Evolutionary conservation across 2,888 invertebrate genomes (phyloP).

Genomic region (Caenorhabditis panamensis): DNA sequence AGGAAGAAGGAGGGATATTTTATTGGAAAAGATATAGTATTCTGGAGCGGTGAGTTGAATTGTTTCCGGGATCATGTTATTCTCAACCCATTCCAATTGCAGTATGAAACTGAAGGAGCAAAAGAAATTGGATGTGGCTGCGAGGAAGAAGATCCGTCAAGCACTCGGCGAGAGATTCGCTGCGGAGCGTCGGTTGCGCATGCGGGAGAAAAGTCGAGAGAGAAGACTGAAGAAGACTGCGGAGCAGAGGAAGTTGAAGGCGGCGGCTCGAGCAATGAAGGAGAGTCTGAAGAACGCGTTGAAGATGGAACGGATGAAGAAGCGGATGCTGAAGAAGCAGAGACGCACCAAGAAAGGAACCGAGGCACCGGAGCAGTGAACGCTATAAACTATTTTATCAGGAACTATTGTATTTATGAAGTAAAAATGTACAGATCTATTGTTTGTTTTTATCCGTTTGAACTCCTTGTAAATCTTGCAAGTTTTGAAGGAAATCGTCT

Average conservation of each 20-base stretch:
- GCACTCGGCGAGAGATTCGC: not conserved
- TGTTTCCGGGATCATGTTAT: too few species aligned
- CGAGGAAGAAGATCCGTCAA: not conserved
- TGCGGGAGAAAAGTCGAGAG: not conserved
- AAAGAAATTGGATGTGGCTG: not conserved
- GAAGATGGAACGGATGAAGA: not conserved
- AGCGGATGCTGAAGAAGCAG: not conserved
- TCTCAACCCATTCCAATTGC: too few species aligned
- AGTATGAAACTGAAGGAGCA: not conserved
- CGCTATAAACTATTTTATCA: not conserved
- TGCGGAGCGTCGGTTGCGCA: not conserved
- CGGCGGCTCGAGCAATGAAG: not conserved
- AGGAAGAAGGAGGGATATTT: not conserved
- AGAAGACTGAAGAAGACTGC: not conserved
- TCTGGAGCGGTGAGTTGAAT: not conserved
- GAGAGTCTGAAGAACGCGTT: not conserved
- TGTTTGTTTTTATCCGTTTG: not conserved
- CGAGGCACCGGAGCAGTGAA: not conserved
- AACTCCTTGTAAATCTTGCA: constrained; percentile 14
- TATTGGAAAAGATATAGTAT: not conserved
- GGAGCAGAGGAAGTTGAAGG: not conserved
- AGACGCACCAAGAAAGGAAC: too few species aligned
- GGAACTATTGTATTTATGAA: not conserved
- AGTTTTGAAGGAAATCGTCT: constrained; percentile 52
- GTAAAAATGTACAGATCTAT: not conserved